Percentiles rank a stretch among this genome's conserved stretches.
Conservation (phyloP, 2,797 vertebrate genomes). For the Meriones psammophilus region DNA sequence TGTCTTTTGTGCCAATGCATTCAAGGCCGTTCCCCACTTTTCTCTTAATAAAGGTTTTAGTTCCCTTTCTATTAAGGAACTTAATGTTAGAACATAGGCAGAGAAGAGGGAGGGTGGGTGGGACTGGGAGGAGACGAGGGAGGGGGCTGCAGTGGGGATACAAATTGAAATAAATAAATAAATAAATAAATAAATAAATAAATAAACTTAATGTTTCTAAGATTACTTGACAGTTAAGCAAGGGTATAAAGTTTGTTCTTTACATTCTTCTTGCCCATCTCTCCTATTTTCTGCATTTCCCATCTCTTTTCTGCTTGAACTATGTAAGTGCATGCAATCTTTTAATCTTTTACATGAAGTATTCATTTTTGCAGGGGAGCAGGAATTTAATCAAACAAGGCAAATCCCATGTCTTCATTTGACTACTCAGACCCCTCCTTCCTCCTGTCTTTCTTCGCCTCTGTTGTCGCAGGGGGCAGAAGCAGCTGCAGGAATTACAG, state of each 20-base stretch:
- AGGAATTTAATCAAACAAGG: neutral
- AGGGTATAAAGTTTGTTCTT: neutral
- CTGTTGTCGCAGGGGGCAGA: neutral
- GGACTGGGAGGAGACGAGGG: too few species aligned
- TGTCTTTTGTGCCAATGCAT: neutral
- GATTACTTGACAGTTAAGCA: neutral
- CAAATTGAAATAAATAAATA: too few species aligned
- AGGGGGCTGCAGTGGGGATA: too few species aligned
- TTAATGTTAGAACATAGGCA: too few species aligned
- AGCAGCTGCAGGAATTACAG: neutral
- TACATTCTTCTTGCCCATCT: neutral
- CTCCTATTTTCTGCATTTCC: neutral
- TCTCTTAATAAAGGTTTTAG: neutral
- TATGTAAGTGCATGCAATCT: neutral
- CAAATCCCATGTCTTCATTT: neutral
- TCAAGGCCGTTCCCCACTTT: neutral
- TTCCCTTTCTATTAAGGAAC: neutral
- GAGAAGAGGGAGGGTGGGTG: too few species aligned
- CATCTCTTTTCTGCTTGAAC: neutral
- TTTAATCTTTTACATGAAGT: neutral
- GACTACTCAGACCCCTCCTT: neutral
- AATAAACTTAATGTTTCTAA: neutral
- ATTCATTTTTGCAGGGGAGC: neutral
- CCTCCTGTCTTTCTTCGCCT: neutral
- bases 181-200: too few species aligned